These are phyloP conservation scores for Drosophila malerkotliana DNA, from an alignment of 1,140 invertebrate genomes.

Conservation along the genomic window DNA sequence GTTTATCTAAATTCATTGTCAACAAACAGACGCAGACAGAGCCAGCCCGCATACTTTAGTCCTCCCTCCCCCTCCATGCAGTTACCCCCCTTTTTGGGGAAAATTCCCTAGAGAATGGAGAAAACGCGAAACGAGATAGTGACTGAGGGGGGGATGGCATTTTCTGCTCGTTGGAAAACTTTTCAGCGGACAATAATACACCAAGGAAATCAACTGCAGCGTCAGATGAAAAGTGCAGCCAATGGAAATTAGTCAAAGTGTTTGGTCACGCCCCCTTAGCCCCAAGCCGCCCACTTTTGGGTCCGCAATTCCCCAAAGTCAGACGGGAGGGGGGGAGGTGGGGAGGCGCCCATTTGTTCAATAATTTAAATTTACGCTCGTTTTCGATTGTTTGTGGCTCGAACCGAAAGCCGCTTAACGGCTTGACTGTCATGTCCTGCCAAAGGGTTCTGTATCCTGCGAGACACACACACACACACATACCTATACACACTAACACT, in stretches of 20 bases:
- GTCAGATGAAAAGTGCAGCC: constrained; percentile 50
- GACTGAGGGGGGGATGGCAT: constrained; percentile 12
- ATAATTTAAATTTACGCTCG: constrained; percentile 58
- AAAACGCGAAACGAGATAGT: neutral
- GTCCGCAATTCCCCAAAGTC: neutral
- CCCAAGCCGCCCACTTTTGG: neutral
- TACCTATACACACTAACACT: neutral
- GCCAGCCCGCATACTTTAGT: neutral
- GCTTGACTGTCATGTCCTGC: constrained; percentile 57
- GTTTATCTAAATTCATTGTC: constrained; percentile 82
- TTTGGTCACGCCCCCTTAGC: constrained; percentile 20
- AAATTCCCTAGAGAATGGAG: neutral
- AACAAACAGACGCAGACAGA: constrained; percentile 63
- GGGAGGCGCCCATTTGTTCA: constrained; percentile 19
- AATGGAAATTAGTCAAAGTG: constrained; percentile 62
- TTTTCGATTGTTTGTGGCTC: constrained; percentile 26
- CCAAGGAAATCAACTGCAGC: constrained; percentile 72
- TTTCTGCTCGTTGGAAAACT: constrained; percentile 54
- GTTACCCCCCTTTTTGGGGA: neutral
- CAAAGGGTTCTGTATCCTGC: constrained; percentile 9
- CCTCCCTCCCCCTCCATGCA: neutral
- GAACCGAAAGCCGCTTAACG: constrained; percentile 68
- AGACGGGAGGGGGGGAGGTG: no score
- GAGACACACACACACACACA: constrained; percentile 2
- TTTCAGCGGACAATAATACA: constrained; percentile 62